Evolutionary conservation across 2,888 invertebrate species (phyloP).

Genomic region (Augiades crinisus): DNA sequence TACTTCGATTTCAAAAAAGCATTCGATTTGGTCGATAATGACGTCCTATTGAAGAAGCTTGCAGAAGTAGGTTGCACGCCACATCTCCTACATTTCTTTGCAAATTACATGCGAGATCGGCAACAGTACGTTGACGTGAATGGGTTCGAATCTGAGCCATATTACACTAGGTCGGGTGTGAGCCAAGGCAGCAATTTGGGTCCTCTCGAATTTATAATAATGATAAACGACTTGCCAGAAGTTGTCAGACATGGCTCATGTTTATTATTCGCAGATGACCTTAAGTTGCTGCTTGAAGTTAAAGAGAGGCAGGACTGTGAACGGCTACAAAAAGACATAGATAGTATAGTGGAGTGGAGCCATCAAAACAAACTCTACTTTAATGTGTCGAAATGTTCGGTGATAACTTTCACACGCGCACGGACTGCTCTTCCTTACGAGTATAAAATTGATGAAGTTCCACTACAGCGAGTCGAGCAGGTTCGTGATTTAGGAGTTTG

Average conservation of each 20-base stretch:
- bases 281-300: not conserved
- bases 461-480: not conserved
- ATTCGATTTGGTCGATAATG: conserved; percentile 25
- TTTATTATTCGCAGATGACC: too few relatives aligned
- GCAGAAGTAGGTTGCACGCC: conserved; percentile 13
- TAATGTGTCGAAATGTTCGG: not conserved
- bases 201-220: conserved; percentile 17
- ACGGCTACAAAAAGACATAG: not conserved
- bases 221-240: conserved; percentile 22
- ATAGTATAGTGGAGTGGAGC: not conserved
- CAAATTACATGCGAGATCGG: not conserved
- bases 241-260: conserved; percentile 5
- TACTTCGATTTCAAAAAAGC: conserved; percentile 30
- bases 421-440: not conserved
- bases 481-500: conserved; percentile 1
- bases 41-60: conserved; percentile 25
- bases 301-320: not conserved
- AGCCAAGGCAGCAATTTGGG: conserved; percentile 27
- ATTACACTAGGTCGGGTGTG: conserved; percentile 23
- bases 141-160: conserved; percentile 14
- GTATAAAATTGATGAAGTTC: not conserved
- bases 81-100: conserved; percentile 6
- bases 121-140: conserved; percentile 19
- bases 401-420: not conserved
- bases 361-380: conserved; percentile 1